A percentile compares a stretch with the other conserved stretches of the same genome.
These are phyloP conservation scores for Nomada hirtipes DNA, from an alignment of 2,888 invertebrate genomes.

Conservation along the genomic window DNA sequence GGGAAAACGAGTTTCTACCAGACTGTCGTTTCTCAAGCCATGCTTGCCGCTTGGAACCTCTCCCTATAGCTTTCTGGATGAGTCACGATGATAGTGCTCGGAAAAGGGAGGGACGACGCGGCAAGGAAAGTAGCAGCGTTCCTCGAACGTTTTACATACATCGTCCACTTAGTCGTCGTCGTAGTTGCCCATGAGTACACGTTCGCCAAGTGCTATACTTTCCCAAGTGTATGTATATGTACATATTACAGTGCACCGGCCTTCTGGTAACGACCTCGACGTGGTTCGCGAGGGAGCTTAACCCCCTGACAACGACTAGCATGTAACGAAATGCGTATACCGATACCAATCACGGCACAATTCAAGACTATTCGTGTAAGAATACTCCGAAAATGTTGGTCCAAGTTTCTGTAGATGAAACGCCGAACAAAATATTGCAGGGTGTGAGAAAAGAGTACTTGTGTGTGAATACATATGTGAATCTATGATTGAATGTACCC, in stretches of 20 bases:
- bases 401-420: no score
- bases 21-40: constrained; percentile 45
- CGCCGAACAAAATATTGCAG: no score
- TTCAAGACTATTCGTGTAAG: no score
- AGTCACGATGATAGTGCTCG: constrained; percentile 71
- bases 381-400: no score
- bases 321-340: no score
- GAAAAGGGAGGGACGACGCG: constrained; percentile 63
- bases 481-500: no score
- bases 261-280: background rate
- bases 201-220: constrained; percentile 27
- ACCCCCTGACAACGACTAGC: no score
- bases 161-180: constrained; percentile 7
- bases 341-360: no score
- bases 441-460: no score
- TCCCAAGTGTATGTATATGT: background rate
- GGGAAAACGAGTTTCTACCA: constrained; percentile 62
- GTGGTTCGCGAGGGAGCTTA: constrained; percentile 24
- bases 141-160: background rate
- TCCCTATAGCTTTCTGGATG: constrained; percentile 62
- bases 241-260: constrained; percentile 8
- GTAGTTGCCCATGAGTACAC: background rate
- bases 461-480: no score
- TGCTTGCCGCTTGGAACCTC: constrained; percentile 23
- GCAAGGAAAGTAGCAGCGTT: constrained; percentile 38